Evolutionary conservation across 2,888 invertebrate species (phyloP).

Genomic region (Pterobdella sp.): DNA sequence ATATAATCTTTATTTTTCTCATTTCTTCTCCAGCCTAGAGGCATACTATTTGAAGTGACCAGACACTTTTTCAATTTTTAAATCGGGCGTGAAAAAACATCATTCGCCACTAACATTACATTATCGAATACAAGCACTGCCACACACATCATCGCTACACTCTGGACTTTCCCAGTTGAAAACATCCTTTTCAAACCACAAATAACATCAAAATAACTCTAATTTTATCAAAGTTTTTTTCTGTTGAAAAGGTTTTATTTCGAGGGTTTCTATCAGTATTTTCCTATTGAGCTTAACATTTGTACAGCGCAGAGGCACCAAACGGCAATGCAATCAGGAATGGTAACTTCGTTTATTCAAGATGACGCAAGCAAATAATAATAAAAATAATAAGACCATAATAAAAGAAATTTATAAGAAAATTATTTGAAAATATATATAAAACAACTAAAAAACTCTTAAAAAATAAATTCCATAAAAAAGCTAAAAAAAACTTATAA

Average conservation of each 20-base stretch:
- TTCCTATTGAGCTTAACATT: no score
- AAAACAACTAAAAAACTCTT: no score
- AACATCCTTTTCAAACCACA: no score
- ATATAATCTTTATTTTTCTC: not conserved
- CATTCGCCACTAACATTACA: not conserved
- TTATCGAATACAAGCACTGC: no score
- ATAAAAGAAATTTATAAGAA: not conserved
- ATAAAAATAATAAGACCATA: not conserved
- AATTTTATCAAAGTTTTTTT: no score
- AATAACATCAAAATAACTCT: no score
- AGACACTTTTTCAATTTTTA: not conserved
- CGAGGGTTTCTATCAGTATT: no score
- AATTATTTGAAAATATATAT: no score
- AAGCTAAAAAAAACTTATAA: not conserved
- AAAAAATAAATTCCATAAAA: not conserved
- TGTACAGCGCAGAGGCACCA: not conserved
- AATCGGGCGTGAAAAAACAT: conserved; percentile 13
- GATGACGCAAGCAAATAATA: conserved; percentile 14
- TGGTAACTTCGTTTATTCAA: conserved; percentile 6
- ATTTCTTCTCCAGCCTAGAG: not conserved
- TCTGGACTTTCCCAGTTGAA: no score
- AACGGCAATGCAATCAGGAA: not conserved
- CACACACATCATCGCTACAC: no score
- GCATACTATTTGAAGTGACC: not conserved
- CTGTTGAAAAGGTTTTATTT: no score